Percentiles rank a stretch among this genome's conserved stretches.
Conservation (phyloP, 2,888 invertebrate species). For the Ochlodes sylvanus region DNA sequence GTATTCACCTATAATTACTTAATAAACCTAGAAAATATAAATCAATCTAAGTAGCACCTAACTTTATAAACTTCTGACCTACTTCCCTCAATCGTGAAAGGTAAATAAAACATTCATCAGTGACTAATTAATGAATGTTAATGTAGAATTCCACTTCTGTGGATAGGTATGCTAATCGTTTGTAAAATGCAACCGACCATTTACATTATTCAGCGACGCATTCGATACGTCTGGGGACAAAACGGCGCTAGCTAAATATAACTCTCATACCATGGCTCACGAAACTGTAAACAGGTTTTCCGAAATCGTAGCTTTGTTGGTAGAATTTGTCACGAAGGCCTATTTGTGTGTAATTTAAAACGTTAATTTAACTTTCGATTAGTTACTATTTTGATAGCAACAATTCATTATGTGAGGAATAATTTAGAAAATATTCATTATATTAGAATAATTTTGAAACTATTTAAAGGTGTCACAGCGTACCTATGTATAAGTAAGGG, state of each 20-base stretch:
- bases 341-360: no score
- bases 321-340: background rate
- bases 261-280: slow-evolving; percentile 5
- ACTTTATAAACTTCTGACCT: slow-evolving; percentile 8
- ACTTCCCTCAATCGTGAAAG: slow-evolving; percentile 25
- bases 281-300: background rate
- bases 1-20: no score
- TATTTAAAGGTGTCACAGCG: no score
- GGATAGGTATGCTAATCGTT: slow-evolving; percentile 39
- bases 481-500: no score
- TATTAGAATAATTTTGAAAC: no score
- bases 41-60: no score
- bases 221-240: slow-evolving; percentile 20
- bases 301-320: background rate
- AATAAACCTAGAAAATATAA: no score
- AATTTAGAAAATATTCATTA: no score
- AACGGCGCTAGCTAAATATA: slow-evolving; percentile 21
- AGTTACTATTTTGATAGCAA: no score
- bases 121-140: slow-evolving; percentile 33
- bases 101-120: slow-evolving; percentile 28
- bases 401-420: no score
- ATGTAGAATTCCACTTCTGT: slow-evolving; percentile 27
- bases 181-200: slow-evolving; percentile 38
- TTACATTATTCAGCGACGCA: slow-evolving; percentile 40
- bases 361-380: no score